phyloP scores from a whole-genome alignment of 2,113 vertebrate species.

The Collichthys lucidus region DNA sequence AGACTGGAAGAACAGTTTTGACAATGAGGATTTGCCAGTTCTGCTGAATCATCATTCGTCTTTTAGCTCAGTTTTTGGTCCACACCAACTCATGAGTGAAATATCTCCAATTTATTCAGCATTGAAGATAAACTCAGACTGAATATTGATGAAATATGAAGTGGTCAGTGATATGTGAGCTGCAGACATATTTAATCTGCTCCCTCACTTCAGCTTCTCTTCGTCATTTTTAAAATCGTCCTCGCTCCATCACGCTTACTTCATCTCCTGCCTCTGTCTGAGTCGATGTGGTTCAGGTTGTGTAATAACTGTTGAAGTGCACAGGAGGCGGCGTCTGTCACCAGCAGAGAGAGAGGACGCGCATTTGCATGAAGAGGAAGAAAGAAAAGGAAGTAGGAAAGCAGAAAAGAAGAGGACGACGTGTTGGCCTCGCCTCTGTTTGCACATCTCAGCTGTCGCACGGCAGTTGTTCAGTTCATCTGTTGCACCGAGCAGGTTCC shows the following conservation, averaged over 20 bases:
- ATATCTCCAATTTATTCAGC: background rate
- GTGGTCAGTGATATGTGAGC: background rate
- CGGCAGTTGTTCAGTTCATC: constrained; percentile 58
- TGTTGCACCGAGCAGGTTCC: constrained; percentile 41
- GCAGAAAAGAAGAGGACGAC: background rate
- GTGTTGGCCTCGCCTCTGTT: background rate
- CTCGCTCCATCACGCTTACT: constrained; percentile 42
- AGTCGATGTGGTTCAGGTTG: constrained; percentile 65
- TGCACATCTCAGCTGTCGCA: constrained; percentile 62
- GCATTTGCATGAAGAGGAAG: constrained; percentile 37
- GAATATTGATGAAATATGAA: background rate
- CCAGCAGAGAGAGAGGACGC: constrained; percentile 38
- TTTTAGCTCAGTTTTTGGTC: too few species aligned
- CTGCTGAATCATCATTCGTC: too few species aligned
- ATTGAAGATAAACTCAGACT: background rate
- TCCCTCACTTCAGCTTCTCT: constrained; percentile 13
- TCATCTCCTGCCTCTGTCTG: constrained; percentile 31
- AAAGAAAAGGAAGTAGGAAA: background rate
- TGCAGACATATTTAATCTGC: constrained; percentile 28
- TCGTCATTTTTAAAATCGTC: constrained; percentile 46
- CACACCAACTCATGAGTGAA: too few species aligned
- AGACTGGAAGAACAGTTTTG: background rate
- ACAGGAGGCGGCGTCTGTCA: constrained; percentile 74
- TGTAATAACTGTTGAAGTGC: constrained; percentile 73
- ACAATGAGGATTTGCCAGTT: too few species aligned